phyloP scores from a whole-genome alignment of 2,888 invertebrate genomes.

The Tetragonula carbonaria region DNA sequence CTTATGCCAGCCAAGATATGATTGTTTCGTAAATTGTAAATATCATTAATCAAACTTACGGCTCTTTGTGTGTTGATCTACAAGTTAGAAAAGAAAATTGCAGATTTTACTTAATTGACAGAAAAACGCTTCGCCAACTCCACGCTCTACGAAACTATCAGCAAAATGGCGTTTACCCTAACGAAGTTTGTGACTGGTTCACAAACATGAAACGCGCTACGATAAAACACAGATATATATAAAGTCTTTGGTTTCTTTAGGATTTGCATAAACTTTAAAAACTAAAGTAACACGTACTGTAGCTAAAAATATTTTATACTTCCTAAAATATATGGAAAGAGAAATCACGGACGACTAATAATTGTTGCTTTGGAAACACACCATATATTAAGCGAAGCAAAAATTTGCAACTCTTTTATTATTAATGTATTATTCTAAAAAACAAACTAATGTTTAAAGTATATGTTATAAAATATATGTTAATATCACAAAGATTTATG shows the following conservation, averaged over 20 bases:
- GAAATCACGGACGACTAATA: background rate
- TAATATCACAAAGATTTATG: background rate
- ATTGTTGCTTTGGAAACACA: slow-evolving; percentile 15
- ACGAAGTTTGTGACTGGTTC: slow-evolving; percentile 21
- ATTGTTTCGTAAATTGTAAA: background rate
- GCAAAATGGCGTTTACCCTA: slow-evolving; percentile 57
- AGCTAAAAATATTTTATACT: background rate
- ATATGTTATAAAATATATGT: background rate
- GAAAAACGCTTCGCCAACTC: slow-evolving; percentile 41
- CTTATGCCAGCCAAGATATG: background rate
- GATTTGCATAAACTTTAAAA: background rate
- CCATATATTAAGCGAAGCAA: background rate
- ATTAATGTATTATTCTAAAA: background rate
- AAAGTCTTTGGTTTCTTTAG: background rate
- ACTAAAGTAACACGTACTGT: background rate
- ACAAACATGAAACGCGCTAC: slow-evolving; percentile 1
- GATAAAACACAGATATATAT: background rate
- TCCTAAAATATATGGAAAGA: background rate
- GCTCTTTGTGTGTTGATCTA: background rate
- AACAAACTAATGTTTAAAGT: background rate
- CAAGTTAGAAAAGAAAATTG: slow-evolving; percentile 4
- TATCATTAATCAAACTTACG: slow-evolving; percentile 43
- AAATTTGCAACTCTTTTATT: background rate
- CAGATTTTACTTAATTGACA: slow-evolving; percentile 52
- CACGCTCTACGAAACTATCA: slow-evolving; percentile 41